These are phyloP conservation scores for Synanthedon formicaeformis DNA, from an alignment of 2,888 invertebrate species.

Conservation along the genomic window DNA sequence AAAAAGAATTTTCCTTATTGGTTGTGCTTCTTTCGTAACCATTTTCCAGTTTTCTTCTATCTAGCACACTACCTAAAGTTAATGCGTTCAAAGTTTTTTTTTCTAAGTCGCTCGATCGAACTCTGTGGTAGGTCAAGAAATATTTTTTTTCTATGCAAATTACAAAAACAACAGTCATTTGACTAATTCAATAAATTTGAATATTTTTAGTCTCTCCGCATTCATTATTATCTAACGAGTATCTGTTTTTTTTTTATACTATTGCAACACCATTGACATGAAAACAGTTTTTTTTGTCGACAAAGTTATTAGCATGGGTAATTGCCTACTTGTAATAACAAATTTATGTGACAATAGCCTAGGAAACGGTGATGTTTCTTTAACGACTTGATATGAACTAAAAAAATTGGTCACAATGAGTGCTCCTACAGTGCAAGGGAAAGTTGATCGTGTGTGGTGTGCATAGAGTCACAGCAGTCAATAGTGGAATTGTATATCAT, in stretches of 20 bases:
- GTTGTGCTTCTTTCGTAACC: too few species aligned
- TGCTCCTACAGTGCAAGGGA: slow-evolving; percentile 11
- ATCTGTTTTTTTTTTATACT: background rate
- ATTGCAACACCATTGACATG: background rate
- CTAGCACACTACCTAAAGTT: too few species aligned
- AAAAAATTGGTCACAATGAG: slow-evolving; percentile 16
- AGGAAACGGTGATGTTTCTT: slow-evolving; percentile 10
- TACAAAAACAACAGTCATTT: too few species aligned
- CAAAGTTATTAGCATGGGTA: background rate
- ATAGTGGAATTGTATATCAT: slow-evolving; percentile 4
- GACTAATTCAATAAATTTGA: too few species aligned
- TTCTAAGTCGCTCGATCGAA: too few species aligned
- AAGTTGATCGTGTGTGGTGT: slow-evolving; percentile 25
- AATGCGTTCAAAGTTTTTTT: too few species aligned
- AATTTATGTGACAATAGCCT: slow-evolving; percentile 13
- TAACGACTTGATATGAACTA: background rate
- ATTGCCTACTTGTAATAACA: background rate
- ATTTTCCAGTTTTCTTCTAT: too few species aligned
- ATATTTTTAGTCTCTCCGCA: too few species aligned
- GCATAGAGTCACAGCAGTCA: slow-evolving; percentile 9
- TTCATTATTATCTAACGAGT: too few species aligned
- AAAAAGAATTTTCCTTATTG: too few species aligned
- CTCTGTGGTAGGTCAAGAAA: too few species aligned
- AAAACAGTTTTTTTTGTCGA: background rate
- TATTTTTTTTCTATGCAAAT: too few species aligned